phyloP scores from a whole-genome alignment of 2,888 invertebrate species.

The Eretmocerus hayati region DNA sequence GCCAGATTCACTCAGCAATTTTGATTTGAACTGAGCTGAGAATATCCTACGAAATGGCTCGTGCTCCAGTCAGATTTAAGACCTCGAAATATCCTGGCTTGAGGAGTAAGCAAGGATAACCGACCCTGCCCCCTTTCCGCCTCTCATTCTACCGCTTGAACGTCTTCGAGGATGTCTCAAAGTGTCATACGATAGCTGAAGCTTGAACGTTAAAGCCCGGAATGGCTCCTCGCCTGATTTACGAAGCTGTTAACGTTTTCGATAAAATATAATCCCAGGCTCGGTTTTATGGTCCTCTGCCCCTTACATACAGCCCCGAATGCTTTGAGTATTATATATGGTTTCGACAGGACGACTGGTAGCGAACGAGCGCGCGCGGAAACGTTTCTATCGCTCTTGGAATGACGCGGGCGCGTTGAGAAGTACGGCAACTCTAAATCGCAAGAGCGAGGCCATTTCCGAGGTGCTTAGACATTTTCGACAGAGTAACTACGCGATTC shows the following conservation, averaged over 20 bases:
- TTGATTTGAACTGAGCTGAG: too few species aligned
- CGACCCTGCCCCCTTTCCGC: too few species aligned
- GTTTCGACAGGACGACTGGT: too few species aligned
- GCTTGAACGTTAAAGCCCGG: slow-evolving; percentile 27
- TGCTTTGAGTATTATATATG: neutral
- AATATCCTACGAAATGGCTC: too few species aligned
- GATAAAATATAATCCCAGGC: slow-evolving; percentile 39
- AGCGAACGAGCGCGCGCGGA: slow-evolving; percentile 7
- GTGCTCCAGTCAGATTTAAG: too few species aligned
- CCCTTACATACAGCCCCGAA: slow-evolving; percentile 34
- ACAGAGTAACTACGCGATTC: too few species aligned
- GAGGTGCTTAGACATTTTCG: slow-evolving; percentile 12
- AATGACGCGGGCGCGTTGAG: neutral
- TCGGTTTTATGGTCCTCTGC: slow-evolving; percentile 11
- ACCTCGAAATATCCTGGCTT: too few species aligned
- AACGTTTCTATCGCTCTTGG: slow-evolving; percentile 11
- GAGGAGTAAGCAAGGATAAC: too few species aligned
- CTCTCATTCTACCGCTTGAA: too few species aligned
- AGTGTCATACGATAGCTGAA: slow-evolving; percentile 31
- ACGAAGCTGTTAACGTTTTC: slow-evolving; percentile 41
- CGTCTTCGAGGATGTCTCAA: slow-evolving; percentile 30
- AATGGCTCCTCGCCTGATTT: slow-evolving; percentile 38
- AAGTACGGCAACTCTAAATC: slow-evolving; percentile 12
- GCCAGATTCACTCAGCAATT: too few species aligned
- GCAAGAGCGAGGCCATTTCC: slow-evolving; percentile 11